Percentiles rank a stretch among this genome's conserved stretches.
These are phyloP conservation scores for Phoebastria nigripes DNA, from an alignment of 2,797 vertebrate genomes.

Conservation along the genomic window DNA sequence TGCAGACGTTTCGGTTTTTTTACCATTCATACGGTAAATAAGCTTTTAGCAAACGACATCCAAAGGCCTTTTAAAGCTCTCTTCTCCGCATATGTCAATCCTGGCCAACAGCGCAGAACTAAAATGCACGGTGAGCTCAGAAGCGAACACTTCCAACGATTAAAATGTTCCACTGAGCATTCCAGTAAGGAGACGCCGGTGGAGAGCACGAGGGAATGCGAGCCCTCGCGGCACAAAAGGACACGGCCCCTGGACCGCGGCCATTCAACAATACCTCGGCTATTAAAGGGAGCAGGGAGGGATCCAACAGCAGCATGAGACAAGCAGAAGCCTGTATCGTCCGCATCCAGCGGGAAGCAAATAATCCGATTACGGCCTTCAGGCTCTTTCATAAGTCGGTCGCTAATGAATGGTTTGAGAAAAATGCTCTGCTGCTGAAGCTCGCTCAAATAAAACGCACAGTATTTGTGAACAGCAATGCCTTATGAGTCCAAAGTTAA, in stretches of 20 bases:
- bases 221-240: neutral
- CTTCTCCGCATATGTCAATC: neutral
- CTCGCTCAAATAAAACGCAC: neutral
- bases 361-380: neutral
- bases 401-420: neutral
- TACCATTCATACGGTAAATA: neutral
- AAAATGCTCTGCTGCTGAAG: constrained; percentile 13
- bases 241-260: neutral
- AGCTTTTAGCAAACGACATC: neutral
- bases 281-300: neutral
- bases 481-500: neutral
- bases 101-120: neutral
- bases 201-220: neutral
- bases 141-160: neutral
- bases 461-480: neutral
- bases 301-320: neutral
- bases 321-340: constrained; percentile 13
- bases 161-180: neutral
- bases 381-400: neutral
- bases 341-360: neutral
- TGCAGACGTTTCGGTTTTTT: accelerated
- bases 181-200: neutral
- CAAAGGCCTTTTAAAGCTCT: neutral
- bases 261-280: neutral
- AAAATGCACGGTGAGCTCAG: neutral